Conservation (phyloP, 1,140 invertebrate genomes). For the Calosoma granatense region DNA sequence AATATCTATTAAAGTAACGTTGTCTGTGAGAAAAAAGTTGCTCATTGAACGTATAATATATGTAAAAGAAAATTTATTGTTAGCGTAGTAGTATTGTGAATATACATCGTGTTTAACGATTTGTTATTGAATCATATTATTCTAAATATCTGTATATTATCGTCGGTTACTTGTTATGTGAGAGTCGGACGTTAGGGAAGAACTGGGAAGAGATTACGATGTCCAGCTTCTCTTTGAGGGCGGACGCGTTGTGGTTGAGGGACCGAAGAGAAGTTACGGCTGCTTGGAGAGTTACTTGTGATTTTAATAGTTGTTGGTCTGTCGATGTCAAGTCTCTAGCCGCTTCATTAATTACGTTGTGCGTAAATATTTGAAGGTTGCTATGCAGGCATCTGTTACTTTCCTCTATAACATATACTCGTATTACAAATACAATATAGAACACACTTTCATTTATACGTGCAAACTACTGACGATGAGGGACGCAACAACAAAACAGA, state of each 20-base stretch:
- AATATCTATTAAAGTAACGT: not conserved
- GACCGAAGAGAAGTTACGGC: slow-evolving; percentile 26
- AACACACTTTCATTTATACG: not conserved
- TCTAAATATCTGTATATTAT: not conserved
- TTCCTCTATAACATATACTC: slow-evolving; percentile 26
- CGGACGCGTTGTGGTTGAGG: slow-evolving; percentile 24
- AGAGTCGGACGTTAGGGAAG: slow-evolving; percentile 20
- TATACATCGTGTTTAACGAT: not conserved
- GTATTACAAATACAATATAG: not conserved
- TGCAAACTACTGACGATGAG: no score
- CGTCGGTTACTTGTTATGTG: not conserved
- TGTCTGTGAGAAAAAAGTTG: not conserved
- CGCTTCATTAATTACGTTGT: slow-evolving; percentile 21
- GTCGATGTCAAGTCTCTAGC: slow-evolving; percentile 22
- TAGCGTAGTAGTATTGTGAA: not conserved
- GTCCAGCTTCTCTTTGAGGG: slow-evolving; percentile 27
- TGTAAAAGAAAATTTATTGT: slow-evolving; percentile 1
- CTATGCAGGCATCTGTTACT: slow-evolving; percentile 22
- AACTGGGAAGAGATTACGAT: slow-evolving; percentile 25
- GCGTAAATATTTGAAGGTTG: slow-evolving; percentile 22
- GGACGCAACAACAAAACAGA: no score
- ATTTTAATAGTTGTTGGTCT: slow-evolving; percentile 29
- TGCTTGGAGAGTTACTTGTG: slow-evolving; percentile 29
- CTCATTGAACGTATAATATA: not conserved
- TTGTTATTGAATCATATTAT: not conserved